Conservation (phyloP, 2,888 invertebrate species). For the Dioctria rufipes region DNA sequence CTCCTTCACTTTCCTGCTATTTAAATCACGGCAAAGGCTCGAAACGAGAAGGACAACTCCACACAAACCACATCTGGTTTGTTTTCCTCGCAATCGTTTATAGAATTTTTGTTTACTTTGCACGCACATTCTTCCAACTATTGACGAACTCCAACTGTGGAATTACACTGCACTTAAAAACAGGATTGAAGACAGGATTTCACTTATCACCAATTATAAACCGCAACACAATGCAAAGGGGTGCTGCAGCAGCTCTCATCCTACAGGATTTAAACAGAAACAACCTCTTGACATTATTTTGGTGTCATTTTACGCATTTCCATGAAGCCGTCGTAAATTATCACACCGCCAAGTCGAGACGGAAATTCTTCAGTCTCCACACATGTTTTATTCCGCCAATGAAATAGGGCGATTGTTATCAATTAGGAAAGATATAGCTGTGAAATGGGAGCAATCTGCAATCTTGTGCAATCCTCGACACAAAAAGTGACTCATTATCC, state of each 20-base stretch:
- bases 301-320: constrained; percentile 37
- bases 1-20: no score
- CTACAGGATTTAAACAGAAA: constrained; percentile 1
- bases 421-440: no score
- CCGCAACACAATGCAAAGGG: background rate
- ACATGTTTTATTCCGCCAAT: no score
- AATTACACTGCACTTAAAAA: background rate
- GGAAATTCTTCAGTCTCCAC: background rate
- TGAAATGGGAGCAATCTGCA: no score
- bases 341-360: background rate
- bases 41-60: background rate
- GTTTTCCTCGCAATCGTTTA: constrained; percentile 3
- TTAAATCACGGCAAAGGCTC: background rate
- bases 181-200: constrained; percentile 18
- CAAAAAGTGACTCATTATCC: no score
- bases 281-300: constrained; percentile 39
- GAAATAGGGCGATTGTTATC: no score
- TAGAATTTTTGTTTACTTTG: constrained; percentile 29
- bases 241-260: background rate
- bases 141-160: constrained; percentile 32
- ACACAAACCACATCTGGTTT: constrained; percentile 16
- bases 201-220: constrained; percentile 40
- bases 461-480: no score
- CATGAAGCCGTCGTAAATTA: background rate
- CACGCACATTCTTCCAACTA: constrained; percentile 26